Evolutionary conservation across 2,113 vertebrate species (phyloP), one percentile per base, ranked within the genome.

Genomic region (Spermophilus dauricus): DNA sequence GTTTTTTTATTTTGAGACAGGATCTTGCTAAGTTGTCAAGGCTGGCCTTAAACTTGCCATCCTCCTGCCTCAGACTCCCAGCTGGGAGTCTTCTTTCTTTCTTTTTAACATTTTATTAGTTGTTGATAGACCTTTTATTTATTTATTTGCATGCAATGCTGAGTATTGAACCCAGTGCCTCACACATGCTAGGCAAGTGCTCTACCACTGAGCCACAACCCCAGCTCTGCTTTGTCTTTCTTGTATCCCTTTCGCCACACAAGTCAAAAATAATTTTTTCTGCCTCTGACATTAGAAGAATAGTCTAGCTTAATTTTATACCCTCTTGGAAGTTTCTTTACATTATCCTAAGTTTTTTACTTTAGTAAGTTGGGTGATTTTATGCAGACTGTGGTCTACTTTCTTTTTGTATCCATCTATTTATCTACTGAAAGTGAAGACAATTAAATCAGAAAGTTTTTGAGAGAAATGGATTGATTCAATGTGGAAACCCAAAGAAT

Each of bases 291-390:
- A 65, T 83, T 45, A 89, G 72, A 53, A 76, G n/a, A 77, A 20
- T 30, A 76, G 11, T 39, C 51, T 83, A 84, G 32, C 45, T 96
- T 89, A 86, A 80, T 87, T 87, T 78, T 80, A 42, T 3, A 92
- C 28, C 26, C 34, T 78, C 58, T 95, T 87, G 48, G 28, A 84
- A 82, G n/a, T 95, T 95, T 93, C 80, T 86, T 45, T 45, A 32
- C 72, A 28, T 39, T 77, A 30, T 42, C 32, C 39, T 92, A 73
- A 51, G 65, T 18, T 95, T 91, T 87, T 83, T 13, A 76, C 30
- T 77, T 95, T 96, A 92, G 37, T 78, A 95, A 93, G 45, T 65
- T 30, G n/a, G 83, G 61, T 82, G 69, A 95, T 80, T 84, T 92
- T 91, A 61, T 69, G 9, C 24, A 81, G 89, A 89, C 14, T 80